A percentile compares a stretch with the other conserved stretches of the same genome.
These are phyloP conservation scores for Acleris emargana DNA, from an alignment of 2,888 invertebrate genomes.

Conservation along the genomic window DNA sequence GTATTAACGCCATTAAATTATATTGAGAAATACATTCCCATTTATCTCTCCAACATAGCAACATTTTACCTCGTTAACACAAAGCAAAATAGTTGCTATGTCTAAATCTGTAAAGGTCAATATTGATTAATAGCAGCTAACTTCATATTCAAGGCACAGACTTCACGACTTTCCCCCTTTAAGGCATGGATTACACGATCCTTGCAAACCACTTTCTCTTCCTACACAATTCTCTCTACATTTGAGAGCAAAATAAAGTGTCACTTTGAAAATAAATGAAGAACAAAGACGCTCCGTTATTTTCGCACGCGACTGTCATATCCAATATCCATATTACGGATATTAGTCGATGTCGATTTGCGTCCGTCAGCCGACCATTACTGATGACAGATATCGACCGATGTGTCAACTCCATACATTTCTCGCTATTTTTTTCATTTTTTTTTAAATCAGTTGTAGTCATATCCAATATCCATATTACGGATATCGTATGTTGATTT, in stretches of 20 bases:
- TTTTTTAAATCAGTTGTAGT: no score
- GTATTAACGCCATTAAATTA: background rate
- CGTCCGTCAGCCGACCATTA: no score
- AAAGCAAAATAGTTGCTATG: constrained; percentile 2
- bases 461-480: no score
- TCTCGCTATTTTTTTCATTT: no score
- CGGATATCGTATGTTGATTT: no score
- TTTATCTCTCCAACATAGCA: background rate
- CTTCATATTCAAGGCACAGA: constrained; percentile 1
- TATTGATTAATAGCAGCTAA: constrained; percentile 9
- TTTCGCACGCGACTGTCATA: no score
- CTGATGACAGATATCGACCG: no score
- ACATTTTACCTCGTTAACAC: background rate
- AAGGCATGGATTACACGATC: constrained; percentile 19
- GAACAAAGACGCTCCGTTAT: no score
- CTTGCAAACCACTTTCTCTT: constrained; percentile 32
- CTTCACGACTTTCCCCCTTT: constrained; percentile 27
- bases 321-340: no score
- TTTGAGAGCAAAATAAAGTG: background rate
- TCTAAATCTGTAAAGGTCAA: constrained; percentile 9
- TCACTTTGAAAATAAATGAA: background rate
- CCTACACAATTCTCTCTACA: background rate
- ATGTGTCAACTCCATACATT: no score
- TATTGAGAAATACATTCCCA: background rate
- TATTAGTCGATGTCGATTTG: no score